Evolutionary conservation across 2,113 vertebrate genomes (phyloP), one percentile per base, ranked within the genome.

Genomic region (Thryonomys swinderianus): DNA sequence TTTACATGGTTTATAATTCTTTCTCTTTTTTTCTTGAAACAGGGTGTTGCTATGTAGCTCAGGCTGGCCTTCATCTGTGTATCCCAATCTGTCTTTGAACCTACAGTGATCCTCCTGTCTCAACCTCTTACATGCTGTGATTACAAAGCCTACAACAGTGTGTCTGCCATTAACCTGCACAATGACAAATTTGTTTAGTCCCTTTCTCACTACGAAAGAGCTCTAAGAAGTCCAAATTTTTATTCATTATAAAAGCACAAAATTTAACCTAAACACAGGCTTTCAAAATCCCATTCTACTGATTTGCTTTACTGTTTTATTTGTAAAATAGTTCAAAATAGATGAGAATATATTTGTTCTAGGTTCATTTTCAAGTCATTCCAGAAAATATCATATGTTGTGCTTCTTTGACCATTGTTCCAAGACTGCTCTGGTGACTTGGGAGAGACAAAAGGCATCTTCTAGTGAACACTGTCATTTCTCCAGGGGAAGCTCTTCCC

Each of bases 401-500:
- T 84, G 55, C 94, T 95, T 71, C 86, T 93, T 94, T 89, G 13
- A 89, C 69, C 13, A 64, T 59, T 94, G 94, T 95, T 90, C 93
- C 59, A 92, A 96, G 95, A 25, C 48, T 87, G 40, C 25, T 16
- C 76, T 51, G 5, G 6, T 55, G 88, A 13, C 66, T 85, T 84
- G 48, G 14, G 84, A 92, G 88, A 13, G 2, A 96, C 32, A 97
- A 93, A 12, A 32, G 3, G 1, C 9, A 55, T 67, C 51, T 96
- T 48, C 18, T 66, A 87, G 79, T 80, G 86, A 96, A 53, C 90
- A 32, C 42, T 62, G 25, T 14, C 45, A 2, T 94, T 37, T 45
- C 96, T 73, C 84, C 62, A 81, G 85, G 96, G 94, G 8, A 96
- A 23, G 37, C 88, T 79, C 95, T 96, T 2, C 20, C 57, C 40